Base-by-base conservation (phyloP, 1,140 invertebrate species). In the Ceratina australensis region DNA sequence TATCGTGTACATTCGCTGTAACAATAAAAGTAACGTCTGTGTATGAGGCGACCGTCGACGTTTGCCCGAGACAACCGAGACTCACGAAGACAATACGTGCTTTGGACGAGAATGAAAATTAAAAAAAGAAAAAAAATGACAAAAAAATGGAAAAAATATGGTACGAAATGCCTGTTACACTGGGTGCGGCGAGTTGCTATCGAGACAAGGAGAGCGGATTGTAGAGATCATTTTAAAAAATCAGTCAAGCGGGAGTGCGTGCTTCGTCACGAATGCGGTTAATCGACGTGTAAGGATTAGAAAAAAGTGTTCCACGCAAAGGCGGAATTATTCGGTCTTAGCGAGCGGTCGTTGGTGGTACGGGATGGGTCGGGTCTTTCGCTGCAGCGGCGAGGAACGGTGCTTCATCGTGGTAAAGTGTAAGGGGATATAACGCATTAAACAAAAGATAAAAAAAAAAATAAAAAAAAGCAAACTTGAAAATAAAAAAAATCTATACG, bases 401-500 rank as follows among this genome's bases (percentile, higher is more conserved):
- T 42, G 59, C 20, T 49, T 64, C 47, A 64, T 78, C 50, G 69
- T 78, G 76, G 22, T 64, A 33, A 20, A 18, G 33, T 72, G 33
- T 72, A 22, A 78, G n/a, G 42, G 66, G 52, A 59, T 18, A 76
- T 50, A 60, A 47, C 12, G 10, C 42, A 42, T 42, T 42, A 42
- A 42, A 7, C 33, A 42, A 33, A 33, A 2, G 7, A 42, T 8
- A 5, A 42, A 60, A 59, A 20, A 33, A 54, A 52, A 72, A 28
- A 72, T 20, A 42, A 42, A 71, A 63, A 16, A 65, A 74, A 67
- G 57, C 18, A 59, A 59, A 65, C 26, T 26, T n/a, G 68, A 72
- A 78, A 78, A 15, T 15, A 78, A 72, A 78, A 72, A 78, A 72
- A 78, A 78, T 54, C 47, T 65, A 61, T 79, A 71, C 61, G 79